Evolutionary conservation across 2,113 vertebrate genomes (phyloP).

Genomic region (Sapajus apella): DNA sequence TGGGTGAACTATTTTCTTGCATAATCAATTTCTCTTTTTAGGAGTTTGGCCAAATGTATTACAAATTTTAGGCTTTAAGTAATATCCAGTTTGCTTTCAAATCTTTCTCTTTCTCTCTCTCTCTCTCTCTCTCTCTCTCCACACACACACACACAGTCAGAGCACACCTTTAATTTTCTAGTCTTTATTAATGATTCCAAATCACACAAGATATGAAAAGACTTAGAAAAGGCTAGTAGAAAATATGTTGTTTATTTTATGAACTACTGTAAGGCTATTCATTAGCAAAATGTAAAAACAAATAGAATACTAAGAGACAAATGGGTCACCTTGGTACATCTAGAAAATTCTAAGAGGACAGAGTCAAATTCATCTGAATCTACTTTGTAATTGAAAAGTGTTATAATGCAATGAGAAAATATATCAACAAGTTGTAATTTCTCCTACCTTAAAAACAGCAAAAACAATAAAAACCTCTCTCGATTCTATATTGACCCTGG

Average conservation of each 20-base stretch:
- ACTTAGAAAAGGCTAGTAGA: not conserved
- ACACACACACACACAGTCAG: not conserved
- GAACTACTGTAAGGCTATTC: not conserved
- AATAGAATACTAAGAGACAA: not conserved
- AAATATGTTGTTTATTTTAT: not conserved
- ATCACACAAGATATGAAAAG: not conserved
- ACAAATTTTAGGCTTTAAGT: not conserved
- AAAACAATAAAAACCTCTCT: not conserved
- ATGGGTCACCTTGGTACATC: not conserved
- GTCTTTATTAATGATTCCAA: not conserved
- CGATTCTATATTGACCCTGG: not conserved
- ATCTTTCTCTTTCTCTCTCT: not conserved
- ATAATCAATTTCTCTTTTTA: not conserved
- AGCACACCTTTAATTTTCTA: conserved; percentile 4
- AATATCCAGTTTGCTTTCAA: not conserved
- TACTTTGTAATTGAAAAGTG: not conserved
- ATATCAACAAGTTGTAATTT: not conserved
- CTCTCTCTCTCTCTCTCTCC: not conserved
- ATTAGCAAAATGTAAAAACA: not conserved
- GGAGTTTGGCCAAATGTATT: not conserved
- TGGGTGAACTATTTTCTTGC: not conserved
- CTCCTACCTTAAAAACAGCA: not conserved
- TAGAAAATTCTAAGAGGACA: not conserved
- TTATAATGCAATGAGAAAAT: not conserved
- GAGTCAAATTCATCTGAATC: not conserved